A percentile compares a stretch with the other conserved stretches of the same genome.
Conservation (phyloP, 2,888 invertebrate genomes). For the Cheilosia pagana region DNA sequence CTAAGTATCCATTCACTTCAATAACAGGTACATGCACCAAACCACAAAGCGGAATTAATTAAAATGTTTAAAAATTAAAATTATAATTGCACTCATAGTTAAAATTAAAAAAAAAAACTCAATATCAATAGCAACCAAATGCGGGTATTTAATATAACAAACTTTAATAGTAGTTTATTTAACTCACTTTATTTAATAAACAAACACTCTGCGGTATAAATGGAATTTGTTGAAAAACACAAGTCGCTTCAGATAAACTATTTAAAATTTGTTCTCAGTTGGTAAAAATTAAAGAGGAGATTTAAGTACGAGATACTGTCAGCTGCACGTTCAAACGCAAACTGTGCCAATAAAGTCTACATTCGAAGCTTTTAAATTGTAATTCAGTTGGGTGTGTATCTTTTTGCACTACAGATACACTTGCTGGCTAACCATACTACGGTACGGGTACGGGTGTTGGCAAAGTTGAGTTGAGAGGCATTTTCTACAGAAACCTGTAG, state of each 20-base stretch:
- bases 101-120: too few relatives aligned
- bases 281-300: not conserved
- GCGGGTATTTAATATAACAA: not conserved
- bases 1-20: not conserved
- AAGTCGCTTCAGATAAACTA: not conserved
- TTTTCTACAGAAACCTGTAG: conserved; percentile 55
- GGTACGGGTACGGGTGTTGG: conserved; percentile 15
- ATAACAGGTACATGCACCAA: not conserved
- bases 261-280: not conserved
- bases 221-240: not conserved
- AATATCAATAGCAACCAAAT: not conserved
- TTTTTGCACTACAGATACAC: conserved; percentile 38
- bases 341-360: conserved; percentile 64
- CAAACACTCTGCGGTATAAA: not conserved
- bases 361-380: conserved; percentile 69
- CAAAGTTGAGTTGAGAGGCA: conserved; percentile 39
- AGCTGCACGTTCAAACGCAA: conserved; percentile 56
- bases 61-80: not conserved
- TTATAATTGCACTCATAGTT: not conserved
- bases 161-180: not conserved
- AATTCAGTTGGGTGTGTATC: conserved; percentile 61
- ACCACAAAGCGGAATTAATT: not conserved
- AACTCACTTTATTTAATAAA: conserved; percentile 19
- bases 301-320: conserved; percentile 23
- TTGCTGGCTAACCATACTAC: not conserved